Percentiles rank a stretch among this genome's conserved stretches.
Conservation (phyloP, 1,140 invertebrate genomes). For the Drosophila carrolli region DNA sequence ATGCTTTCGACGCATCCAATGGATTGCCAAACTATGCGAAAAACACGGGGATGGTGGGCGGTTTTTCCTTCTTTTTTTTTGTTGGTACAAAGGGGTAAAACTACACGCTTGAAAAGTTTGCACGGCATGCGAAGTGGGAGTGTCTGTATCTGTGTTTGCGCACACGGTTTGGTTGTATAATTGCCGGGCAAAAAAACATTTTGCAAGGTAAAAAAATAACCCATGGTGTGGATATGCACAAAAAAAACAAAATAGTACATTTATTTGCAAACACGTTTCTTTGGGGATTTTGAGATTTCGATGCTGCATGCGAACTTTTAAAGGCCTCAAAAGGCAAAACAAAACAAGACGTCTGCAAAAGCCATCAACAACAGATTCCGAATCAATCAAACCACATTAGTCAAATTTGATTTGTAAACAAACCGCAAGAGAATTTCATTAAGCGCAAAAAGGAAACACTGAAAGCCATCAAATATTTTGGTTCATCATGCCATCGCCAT, state of each 20-base stretch:
- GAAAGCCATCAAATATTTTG: conserved; percentile 36
- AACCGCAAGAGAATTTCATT: conserved; percentile 59
- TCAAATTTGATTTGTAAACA: conserved; percentile 78
- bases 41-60: conserved; percentile 7
- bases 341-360: background rate
- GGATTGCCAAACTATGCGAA: conserved; percentile 65
- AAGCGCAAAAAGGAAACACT: conserved; percentile 28
- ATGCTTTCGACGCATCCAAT: conserved; percentile 62
- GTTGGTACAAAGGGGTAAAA: background rate
- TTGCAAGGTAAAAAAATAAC: background rate
- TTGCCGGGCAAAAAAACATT: conserved; percentile 39
- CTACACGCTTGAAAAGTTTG: conserved; percentile 62
- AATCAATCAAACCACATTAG: conserved; percentile 67
- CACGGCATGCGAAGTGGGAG: conserved; percentile 21
- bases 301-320: background rate
- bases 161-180: conserved; percentile 45
- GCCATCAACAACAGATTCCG: conserved; percentile 30
- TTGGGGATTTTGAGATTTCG: background rate
- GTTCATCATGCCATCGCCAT: conserved; percentile 22
- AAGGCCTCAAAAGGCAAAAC: background rate
- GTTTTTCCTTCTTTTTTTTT: conserved; percentile 4
- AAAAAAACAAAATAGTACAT: conserved; percentile 2
- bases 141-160: conserved; percentile 24
- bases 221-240: background rate
- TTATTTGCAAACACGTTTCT: conserved; percentile 19